Base-by-base conservation (phyloP, 30 jellyfish, hydroid and myxozoan genomes). In the Rhopilema esculentum region DNA sequence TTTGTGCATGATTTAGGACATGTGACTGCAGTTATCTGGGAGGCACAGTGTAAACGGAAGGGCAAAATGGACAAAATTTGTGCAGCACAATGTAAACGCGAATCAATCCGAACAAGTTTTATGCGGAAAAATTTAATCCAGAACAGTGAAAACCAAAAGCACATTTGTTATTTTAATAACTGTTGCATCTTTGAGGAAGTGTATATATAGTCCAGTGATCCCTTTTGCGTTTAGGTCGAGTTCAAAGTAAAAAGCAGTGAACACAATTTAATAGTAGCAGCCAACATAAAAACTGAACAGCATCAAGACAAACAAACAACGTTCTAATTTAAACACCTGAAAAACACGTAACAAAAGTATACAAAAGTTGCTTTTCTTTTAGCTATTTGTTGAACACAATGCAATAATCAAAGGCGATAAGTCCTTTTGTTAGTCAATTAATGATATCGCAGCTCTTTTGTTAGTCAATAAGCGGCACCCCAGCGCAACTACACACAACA, bases 401-500 rank as follows among this genome's bases (percentile, higher is more conserved):
- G 6, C 57, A 40, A 40, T 12, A 40, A 40, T 40, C n/a, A n/a
- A 40, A 40, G 57, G 57, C 12, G 57, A 40, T 12, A 40, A 40
- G 57, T 40, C 57, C 57, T 40, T 40, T 40, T 40, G 57, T 40
- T 6, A 40, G 6, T 40, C 57, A 40, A 40, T 12, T 2, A 6
- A 40, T 12, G 57, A 40, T 40, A 12, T 12, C 57, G 57, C 57
- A 40, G 57, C 12, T 40, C 57, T 40, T 40, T 40, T 40, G 9
- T 40, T 40, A 40, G 12, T 40, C 6, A 40, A 40, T 40, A 6
- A 40, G 82, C 82, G 28, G 82, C 82, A 24, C 65, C 33, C 64
- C 82, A 71, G 21, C 25, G 25, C 82, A 24, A 28, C 57, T 40
- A 26, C 65, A 52, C 66, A 71, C 82, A 0, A 71, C 82, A 71